Evolutionary conservation across 2,797 vertebrate genomes (phyloP).

Genomic region (Labeo calbasu): DNA sequence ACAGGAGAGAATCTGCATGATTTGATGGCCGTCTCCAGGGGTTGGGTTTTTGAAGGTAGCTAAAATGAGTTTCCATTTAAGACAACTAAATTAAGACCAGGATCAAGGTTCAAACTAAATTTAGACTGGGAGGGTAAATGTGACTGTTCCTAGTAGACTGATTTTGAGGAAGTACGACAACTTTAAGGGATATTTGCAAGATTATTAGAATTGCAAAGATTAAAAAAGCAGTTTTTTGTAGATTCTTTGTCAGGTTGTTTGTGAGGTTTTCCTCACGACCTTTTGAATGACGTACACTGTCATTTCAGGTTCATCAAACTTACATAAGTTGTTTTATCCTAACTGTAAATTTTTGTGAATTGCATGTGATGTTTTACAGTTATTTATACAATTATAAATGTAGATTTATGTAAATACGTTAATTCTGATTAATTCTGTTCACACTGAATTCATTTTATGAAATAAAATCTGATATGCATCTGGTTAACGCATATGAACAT

Average conservation of each 20-base stretch:
- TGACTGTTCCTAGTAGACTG: conserved; percentile 39
- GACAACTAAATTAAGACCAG: conserved; percentile 32
- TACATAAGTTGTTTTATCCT: not conserved
- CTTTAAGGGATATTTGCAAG: conserved; percentile 24
- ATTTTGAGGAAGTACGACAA: conserved; percentile 5
- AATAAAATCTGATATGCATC: too few relatives aligned
- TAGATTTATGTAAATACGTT: not conserved
- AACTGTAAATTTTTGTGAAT: not conserved
- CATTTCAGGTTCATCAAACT: not conserved
- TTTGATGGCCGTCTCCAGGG: not conserved
- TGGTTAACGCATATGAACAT: too few relatives aligned
- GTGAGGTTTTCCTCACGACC: not conserved
- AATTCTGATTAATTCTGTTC: not conserved
- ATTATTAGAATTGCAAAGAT: conserved; percentile 38
- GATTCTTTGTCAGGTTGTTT: not conserved
- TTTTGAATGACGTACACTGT: not conserved
- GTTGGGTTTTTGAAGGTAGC: conserved; percentile 25
- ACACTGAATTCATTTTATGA: too few relatives aligned
- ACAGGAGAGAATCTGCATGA: not conserved
- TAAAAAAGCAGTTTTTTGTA: not conserved
- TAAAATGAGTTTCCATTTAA: conserved; percentile 48
- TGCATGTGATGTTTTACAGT: too few relatives aligned
- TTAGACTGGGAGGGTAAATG: conserved; percentile 42
- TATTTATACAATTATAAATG: not conserved
- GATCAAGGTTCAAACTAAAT: conserved; percentile 56